Base-by-base conservation (phyloP, 2,113 vertebrate genomes). In the Thamnophis sirtalis region DNA sequence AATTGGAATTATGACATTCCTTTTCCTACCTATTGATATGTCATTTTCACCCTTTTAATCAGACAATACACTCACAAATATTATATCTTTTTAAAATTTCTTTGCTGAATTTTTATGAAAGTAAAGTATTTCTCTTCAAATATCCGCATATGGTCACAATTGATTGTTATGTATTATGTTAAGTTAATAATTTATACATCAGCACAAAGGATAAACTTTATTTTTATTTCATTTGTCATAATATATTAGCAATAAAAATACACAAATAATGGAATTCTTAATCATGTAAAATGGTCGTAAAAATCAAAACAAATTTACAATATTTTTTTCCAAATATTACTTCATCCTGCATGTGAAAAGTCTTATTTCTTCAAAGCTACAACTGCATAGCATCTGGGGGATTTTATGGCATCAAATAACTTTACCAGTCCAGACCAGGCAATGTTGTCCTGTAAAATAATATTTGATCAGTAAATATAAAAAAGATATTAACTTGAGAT, bases 341-440 rank as follows among this genome's bases (percentile, higher is more conserved):
- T 89, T 49, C 33, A 90, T 96, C 89, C 94, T 96, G 92, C 60
- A 89, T 54, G 58, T 94, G 88, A 93, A 93, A 92, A 0, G 89
- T 90, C 84, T 80, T 97, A 88, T 92, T 97, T 96, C 97, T 99
- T 99, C 96, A 99, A 94, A 89, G 98, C 98, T 88, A 99, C 95
- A 91, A 99, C 95, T 84, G 98, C 98, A 55, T 98, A 99, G 95
- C 99, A 99, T 97, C 99, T 98, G 26, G 99, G 99, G 11, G 99
- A 99, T 96, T 98, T 98, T 97, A 99, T 97, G 0, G 99, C 98
- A 96, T 99, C 98, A 95, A 99, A 99, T 92, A 99, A 97, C 94
- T 98, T 99, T 97, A 99, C 98, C 96, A 99, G 96, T 0, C 98
- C 97, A 87, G 98, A 98, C 97, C 98, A 98, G 0, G 96, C 96